phyloP scores from a whole-genome alignment of 2,797 vertebrate species.

The Eospalax fontanierii region DNA sequence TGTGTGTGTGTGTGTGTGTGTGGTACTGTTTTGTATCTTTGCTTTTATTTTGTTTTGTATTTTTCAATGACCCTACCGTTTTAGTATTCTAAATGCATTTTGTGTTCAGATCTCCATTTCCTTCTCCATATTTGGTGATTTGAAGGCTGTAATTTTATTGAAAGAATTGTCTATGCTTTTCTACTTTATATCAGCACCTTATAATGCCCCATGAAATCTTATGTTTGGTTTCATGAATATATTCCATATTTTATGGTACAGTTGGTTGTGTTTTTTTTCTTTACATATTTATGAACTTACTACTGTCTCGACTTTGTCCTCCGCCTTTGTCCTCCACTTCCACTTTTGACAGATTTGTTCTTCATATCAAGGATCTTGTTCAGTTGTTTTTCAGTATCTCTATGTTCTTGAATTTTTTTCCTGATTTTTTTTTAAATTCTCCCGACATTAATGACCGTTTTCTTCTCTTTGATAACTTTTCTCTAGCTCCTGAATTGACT shows the following conservation, averaged over 20 bases:
- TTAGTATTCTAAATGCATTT: neutral
- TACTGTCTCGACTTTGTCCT: neutral
- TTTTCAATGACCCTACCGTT: too few species aligned
- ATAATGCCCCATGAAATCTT: neutral
- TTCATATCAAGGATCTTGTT: neutral
- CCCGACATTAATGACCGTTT: neutral
- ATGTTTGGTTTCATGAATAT: neutral
- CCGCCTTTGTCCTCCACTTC: neutral
- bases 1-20: too few species aligned
- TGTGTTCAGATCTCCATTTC: neutral
- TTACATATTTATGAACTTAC: neutral
- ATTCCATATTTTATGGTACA: too few species aligned
- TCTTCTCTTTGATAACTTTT: too few species aligned
- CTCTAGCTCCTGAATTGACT: too few species aligned
- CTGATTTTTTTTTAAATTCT: neutral
- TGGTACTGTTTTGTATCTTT: neutral
- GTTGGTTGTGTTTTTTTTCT: neutral
- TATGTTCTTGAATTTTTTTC: neutral
- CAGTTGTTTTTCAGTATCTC: neutral
- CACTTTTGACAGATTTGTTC: neutral
- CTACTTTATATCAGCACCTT: neutral
- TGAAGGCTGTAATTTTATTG: neutral
- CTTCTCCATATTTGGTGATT: neutral
- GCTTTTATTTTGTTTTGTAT: too few species aligned
- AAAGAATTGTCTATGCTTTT: neutral